Evolutionary conservation across 2,113 vertebrate species (phyloP).

Genomic region (Sylvicapra grimmia): DNA sequence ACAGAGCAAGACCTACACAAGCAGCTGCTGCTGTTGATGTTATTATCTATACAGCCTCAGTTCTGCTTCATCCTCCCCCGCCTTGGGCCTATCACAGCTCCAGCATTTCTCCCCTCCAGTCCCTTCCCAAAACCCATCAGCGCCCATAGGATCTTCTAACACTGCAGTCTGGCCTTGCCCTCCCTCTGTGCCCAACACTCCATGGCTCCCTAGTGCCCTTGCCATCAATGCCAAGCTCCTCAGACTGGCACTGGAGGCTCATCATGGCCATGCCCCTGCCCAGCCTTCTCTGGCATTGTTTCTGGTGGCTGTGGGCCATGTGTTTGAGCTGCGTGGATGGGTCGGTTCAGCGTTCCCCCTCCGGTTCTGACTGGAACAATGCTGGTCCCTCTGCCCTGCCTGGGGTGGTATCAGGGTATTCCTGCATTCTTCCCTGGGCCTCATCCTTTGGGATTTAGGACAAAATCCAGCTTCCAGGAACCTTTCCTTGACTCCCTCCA

Average conservation of each 20-base stretch:
- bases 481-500: background rate
- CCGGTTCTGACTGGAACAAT: background rate
- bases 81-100: background rate
- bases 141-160: background rate
- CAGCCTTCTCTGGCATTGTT: background rate
- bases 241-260: background rate
- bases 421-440: background rate
- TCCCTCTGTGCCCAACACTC: background rate
- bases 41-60: background rate
- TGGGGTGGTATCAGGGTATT: background rate
- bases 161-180: background rate
- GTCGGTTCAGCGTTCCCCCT: background rate
- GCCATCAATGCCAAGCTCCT: background rate
- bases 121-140: background rate
- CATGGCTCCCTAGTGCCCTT: background rate
- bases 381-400: background rate
- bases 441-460: background rate
- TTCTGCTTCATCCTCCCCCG: background rate
- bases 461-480: background rate
- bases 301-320: background rate
- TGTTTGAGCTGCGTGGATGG: background rate
- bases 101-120: background rate
- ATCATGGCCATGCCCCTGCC: background rate
- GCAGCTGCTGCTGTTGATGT: background rate
- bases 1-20: background rate